These are phyloP conservation scores for Ochropleura leucogaster DNA, from an alignment of 2,888 invertebrate species.

Conservation along the genomic window DNA sequence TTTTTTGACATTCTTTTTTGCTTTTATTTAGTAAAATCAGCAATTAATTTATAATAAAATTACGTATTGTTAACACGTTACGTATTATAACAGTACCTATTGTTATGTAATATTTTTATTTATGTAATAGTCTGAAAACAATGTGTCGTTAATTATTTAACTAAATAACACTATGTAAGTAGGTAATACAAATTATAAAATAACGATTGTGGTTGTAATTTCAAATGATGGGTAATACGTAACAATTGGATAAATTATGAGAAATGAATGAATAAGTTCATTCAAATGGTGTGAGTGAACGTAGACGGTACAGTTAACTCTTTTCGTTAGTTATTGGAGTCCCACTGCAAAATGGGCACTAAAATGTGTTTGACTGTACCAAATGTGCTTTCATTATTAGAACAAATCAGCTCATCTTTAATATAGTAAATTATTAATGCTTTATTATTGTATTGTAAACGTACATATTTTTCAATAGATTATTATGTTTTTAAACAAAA, in stretches of 20 bases:
- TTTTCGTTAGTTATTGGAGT: background rate
- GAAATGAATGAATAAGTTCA: background rate
- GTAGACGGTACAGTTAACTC: background rate
- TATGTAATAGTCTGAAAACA: constrained; percentile 29
- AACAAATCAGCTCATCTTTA: background rate
- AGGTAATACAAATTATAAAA: background rate
- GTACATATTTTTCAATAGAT: too few species aligned
- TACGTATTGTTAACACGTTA: too few species aligned
- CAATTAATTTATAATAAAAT: too few species aligned
- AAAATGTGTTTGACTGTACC: background rate
- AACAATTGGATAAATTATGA: background rate
- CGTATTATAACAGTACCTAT: too few species aligned
- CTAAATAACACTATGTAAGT: background rate
- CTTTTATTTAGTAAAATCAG: fast-evolving
- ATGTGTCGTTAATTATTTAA: constrained; percentile 15
- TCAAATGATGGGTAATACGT: constrained; percentile 5
- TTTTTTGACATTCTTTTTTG: background rate
- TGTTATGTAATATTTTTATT: constrained; percentile 23
- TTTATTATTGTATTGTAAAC: too few species aligned
- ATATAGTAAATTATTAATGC: too few species aligned
- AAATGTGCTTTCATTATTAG: background rate
- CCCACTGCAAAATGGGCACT: background rate
- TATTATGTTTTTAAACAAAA: too few species aligned
- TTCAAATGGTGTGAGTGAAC: background rate
- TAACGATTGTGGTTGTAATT: constrained; percentile 21